Base-by-base conservation (phyloP, 2,888 invertebrate species). In the Geophilus truncorum region DNA sequence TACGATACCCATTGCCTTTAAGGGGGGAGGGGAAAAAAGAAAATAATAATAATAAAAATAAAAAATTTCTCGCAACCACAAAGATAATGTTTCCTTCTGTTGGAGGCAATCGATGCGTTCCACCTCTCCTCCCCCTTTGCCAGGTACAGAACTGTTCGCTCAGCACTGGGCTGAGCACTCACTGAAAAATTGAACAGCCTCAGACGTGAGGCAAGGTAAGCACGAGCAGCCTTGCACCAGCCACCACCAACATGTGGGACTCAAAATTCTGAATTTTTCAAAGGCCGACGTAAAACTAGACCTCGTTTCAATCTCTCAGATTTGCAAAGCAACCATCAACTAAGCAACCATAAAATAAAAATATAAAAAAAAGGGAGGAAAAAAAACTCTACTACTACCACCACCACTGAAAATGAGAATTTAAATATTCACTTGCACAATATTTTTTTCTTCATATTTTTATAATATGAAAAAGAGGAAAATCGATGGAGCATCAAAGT, bases 341-440 rank as follows among this genome's bases (percentile, higher is more conserved):
- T n/a, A 62, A 62, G 57, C 57, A 62, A 62, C 57, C 57, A 62
- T 62, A 62, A n/a, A n/a, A n/a, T n/a, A n/a, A n/a, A n/a, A n/a
- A n/a, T n/a, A n/a, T n/a, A n/a, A n/a, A n/a, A n/a, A n/a, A n/a
- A n/a, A n/a, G n/a, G n/a, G n/a, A n/a, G n/a, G n/a, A 62, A 40
- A 40, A 36, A 40, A 40, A 62, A 62, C 57, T 23, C 21, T 18
- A 23, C 21, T 62, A 23, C 21, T n/a, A n/a, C n/a, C n/a, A n/a
- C n/a, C n/a, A n/a, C 57, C 57, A 62, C 57, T 23, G 21, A 62
- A 62, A 62, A 62, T 62, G 21, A 62, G 57, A 62, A 62, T 62
- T 62, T 62, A 62, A 62, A 62, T 62, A 62, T 62, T 62, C 57
- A 62, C 57, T 62, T 62, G 21, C 18, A 23, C 4, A 9, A 12